These are phyloP conservation scores for Girardinichthys multiradiatus DNA, from an alignment of 2,113 vertebrate genomes.

Conservation along the genomic window DNA sequence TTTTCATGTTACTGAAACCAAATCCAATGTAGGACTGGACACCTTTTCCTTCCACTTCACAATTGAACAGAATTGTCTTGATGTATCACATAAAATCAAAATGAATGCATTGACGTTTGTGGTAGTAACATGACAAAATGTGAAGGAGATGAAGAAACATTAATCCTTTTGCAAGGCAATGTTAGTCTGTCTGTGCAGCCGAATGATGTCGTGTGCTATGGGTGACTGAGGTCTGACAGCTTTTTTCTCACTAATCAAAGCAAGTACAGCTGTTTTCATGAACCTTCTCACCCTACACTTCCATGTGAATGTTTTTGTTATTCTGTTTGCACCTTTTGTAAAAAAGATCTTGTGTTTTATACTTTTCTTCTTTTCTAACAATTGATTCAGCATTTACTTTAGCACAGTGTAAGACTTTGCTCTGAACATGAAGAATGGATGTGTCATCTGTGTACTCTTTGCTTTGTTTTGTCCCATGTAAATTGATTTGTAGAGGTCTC, in stretches of 20 bases:
- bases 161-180: constrained; percentile 2
- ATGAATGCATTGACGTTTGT: background rate
- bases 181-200: constrained; percentile 29
- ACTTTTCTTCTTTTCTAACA: constrained; percentile 65
- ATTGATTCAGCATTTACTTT: constrained; percentile 44
- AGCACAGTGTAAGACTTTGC: constrained; percentile 37
- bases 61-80: background rate
- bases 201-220: constrained; percentile 28
- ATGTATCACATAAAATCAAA: background rate
- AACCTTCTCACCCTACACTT: constrained; percentile 25
- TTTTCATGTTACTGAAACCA: too few relatives aligned
- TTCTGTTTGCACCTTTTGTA: constrained; percentile 62
- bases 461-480: constrained; percentile 48
- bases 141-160: background rate
- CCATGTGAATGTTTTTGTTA: constrained; percentile 33
- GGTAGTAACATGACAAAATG: background rate
- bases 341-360: constrained; percentile 61
- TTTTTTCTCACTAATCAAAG: constrained; percentile 15
- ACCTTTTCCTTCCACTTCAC: too few relatives aligned
- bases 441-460: constrained; percentile 45
- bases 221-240: constrained; percentile 51
- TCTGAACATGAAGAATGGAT: constrained; percentile 43
- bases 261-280: constrained; percentile 18
- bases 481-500: constrained; percentile 67
- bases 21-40: too few relatives aligned